Percentiles rank a stretch among this genome's conserved stretches.
Evolutionary conservation across 1,140 invertebrate genomes (phyloP).

Genomic region (Fragariocoptes setiger): DNA sequence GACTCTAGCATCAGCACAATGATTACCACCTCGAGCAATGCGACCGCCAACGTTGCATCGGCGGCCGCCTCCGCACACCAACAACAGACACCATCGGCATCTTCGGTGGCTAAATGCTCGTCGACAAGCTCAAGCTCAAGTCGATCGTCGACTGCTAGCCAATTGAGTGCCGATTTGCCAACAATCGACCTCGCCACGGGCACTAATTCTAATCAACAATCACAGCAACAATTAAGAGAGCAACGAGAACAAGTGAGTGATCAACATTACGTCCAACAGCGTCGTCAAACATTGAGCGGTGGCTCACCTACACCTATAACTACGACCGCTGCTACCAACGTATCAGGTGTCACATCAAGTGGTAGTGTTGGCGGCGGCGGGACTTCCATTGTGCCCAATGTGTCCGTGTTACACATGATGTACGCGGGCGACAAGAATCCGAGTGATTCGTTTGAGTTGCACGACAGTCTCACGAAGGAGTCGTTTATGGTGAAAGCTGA

Average conservation of each 20-base stretch:
- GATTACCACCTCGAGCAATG: neutral
- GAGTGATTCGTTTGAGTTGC: conserved; percentile 76
- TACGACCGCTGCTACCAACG: too few species aligned
- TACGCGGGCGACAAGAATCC: too few species aligned
- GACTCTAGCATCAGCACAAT: neutral
- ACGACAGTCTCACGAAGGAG: conserved; percentile 66
- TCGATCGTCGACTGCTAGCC: conserved; percentile 1
- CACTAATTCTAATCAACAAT: conserved; percentile 1
- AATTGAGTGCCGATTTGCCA: neutral
- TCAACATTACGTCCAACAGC: conserved; percentile 3
- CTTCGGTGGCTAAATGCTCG: neutral
- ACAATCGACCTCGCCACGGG: neutral
- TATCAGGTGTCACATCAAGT: too few species aligned
- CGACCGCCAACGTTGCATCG: neutral
- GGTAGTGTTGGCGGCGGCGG: too few species aligned
- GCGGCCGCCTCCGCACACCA: neutral
- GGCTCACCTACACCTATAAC: conserved; percentile 46
- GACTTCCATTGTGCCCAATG: too few species aligned
- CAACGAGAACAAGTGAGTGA: neutral
- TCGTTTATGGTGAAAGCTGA: conserved; percentile 66
- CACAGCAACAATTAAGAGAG: neutral
- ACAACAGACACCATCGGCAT: neutral
- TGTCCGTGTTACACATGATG: too few species aligned
- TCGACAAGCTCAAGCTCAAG: neutral
- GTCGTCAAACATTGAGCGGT: conserved; percentile 54